Evolutionary conservation across 2,113 vertebrate genomes (phyloP).

Genomic region (Chaenocephalus aceratus): DNA sequence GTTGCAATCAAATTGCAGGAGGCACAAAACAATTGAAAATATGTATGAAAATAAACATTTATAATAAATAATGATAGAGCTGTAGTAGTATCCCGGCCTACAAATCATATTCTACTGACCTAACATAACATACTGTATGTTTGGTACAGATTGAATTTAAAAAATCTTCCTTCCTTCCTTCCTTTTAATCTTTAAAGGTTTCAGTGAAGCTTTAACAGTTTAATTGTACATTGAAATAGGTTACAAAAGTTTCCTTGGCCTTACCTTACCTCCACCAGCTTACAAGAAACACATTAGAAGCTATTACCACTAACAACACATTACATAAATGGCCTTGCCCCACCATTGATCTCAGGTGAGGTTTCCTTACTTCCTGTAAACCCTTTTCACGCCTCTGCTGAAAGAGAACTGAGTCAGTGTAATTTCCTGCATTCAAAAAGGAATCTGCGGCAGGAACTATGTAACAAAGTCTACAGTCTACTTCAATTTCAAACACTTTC

Average conservation of each 20-base stretch:
- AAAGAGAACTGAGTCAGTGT: neutral
- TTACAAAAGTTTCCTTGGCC: neutral
- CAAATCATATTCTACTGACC: too few relatives aligned
- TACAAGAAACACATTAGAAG: neutral
- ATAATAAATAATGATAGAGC: too few relatives aligned
- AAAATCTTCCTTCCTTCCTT: too few relatives aligned
- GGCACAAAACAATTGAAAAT: too few relatives aligned
- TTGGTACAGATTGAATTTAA: too few relatives aligned
- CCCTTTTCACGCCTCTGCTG: conserved; percentile 5
- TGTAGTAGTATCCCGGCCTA: too few relatives aligned
- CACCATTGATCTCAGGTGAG: neutral
- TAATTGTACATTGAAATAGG: too few relatives aligned
- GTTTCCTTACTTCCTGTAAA: conserved; percentile 5
- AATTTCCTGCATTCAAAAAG: neutral
- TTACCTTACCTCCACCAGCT: neutral
- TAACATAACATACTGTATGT: too few relatives aligned
- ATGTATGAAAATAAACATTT: too few relatives aligned
- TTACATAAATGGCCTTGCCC: neutral
- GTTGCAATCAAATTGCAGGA: too few relatives aligned
- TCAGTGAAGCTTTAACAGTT: too few relatives aligned
- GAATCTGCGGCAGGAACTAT: conserved; percentile 29
- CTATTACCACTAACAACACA: neutral
- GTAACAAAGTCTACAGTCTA: neutral
- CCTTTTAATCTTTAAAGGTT: too few relatives aligned
- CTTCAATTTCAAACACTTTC: conserved; percentile 10